A percentile compares a stretch with the other conserved stretches of the same genome.
phyloP scores from a whole-genome alignment of 2,113 vertebrate species.

The Syngnathoides biaculeatus region DNA sequence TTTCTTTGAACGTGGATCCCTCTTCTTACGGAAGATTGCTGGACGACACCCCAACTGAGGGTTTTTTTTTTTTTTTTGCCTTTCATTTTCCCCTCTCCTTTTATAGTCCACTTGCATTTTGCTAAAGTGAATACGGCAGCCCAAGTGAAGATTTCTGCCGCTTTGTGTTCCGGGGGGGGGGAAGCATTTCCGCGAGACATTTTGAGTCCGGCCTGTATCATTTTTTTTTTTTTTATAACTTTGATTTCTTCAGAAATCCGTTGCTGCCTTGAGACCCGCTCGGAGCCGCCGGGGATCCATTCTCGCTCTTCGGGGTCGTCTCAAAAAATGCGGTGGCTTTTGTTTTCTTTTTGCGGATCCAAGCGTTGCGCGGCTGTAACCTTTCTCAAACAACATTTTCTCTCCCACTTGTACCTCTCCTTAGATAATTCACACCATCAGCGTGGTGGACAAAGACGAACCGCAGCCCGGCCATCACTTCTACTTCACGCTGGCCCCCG shows the following conservation, averaged over 20 bases:
- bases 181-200: background rate
- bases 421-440: conserved; percentile 97
- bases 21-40: conserved; percentile 27
- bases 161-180: conserved; percentile 15
- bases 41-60: conserved; percentile 6
- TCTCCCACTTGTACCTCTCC: conserved; percentile 12
- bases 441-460: conserved; percentile 91
- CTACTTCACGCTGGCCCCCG: conserved; percentile 86
- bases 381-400: background rate
- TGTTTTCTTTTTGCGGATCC: background rate
- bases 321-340: background rate
- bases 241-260: background rate
- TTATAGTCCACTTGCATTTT: conserved; percentile 23
- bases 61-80: too few relatives aligned
- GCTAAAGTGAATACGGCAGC: conserved; percentile 8
- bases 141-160: background rate
- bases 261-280: conserved; percentile 18
- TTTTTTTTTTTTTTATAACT: conserved; percentile 11
- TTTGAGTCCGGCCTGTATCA: conserved; percentile 31
- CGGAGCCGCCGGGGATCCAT: background rate
- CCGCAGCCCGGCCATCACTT: conserved; percentile 91
- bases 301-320: background rate
- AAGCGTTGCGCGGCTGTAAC: background rate
- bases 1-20: conserved; percentile 41
- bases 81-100: conserved; percentile 4